Base-by-base conservation (phyloP, 2,797 vertebrate genomes). In the Bradypodion pumilum region DNA sequence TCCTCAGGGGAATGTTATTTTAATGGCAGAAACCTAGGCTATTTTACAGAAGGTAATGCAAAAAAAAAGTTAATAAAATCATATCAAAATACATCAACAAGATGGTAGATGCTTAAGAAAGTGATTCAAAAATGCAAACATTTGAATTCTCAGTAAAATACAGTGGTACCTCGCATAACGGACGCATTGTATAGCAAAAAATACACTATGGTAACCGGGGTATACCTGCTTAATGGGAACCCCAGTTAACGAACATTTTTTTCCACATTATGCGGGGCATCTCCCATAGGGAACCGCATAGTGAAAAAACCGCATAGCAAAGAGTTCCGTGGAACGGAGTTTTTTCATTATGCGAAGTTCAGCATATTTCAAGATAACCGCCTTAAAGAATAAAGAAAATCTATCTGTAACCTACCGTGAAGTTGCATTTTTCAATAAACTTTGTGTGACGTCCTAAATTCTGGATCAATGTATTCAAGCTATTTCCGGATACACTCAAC, bases 391-490 rank as follows among this genome's bases (percentile, higher is more conserved):
- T 56, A 4, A 29, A 12, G 5, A 27, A 40, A 19, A 78, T 5
- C 2, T 44, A 40, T 25, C 16, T 29, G 13, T 5, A 40, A 70
- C 74, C 37, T 85, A 81, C 79, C 8, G 81, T 29, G 52, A 85
- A 70, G 3, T 40, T 40, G 49, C 84, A 85, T 5, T 2, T 0
- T 10, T 76, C 7, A 15, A 72, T 25, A 62, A 77, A 42, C 2
- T 4, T 13, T 10, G 65, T 60, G 8, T 60, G 19, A 6, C 0
- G 0, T 19, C 0, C n/a, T 69, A 75, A 8, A 0, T 40, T 5
- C n/a, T 1, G 1, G 7, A 85, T 62, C 19, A 12, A 9, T 16
- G 6, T 0, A 13, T 44, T 5, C 29, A 85, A 42, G 3, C 1
- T 19, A 8, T 21, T 2, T 16, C 84, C 84, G 7, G 84, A 49